Conservation (phyloP, 2,113 vertebrate genomes). For the Chaenogobius annularis region DNA sequence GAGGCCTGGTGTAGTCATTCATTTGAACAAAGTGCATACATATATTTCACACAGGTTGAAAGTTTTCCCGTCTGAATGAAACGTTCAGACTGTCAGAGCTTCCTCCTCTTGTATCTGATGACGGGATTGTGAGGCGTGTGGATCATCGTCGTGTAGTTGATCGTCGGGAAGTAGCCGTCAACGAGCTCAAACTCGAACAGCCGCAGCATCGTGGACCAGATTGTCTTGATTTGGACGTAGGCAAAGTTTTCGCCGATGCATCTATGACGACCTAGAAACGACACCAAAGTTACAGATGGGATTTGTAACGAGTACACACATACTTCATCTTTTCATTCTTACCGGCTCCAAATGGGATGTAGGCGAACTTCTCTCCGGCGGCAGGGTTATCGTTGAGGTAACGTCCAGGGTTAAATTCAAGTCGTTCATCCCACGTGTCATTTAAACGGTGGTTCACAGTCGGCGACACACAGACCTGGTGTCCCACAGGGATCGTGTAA, state of each 20-base stretch:
- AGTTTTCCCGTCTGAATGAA: background rate
- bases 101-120: slow-evolving; percentile 87
- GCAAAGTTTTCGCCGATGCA: slow-evolving; percentile 98
- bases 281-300: no score
- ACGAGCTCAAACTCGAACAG: slow-evolving; percentile 91
- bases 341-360: slow-evolving; percentile 95
- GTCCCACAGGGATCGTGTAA: slow-evolving; percentile 90
- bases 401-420: slow-evolving; percentile 88
- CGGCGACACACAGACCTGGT: slow-evolving; percentile 97
- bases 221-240: slow-evolving; percentile 97
- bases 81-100: slow-evolving; percentile 46
- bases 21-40: slow-evolving; percentile 23
- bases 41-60: background rate
- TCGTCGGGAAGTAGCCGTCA: slow-evolving; percentile 88
- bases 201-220: slow-evolving; percentile 95
- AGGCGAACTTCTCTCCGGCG: slow-evolving; percentile 89
- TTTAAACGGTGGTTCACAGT: slow-evolving; percentile 93
- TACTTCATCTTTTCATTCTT: background rate
- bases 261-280: slow-evolving; percentile 88
- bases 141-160: slow-evolving; percentile 98
- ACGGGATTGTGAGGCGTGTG: slow-evolving; percentile 92
- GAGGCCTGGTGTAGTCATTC: background rate
- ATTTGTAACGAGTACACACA: no score
- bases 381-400: slow-evolving; percentile 88
- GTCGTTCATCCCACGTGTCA: slow-evolving; percentile 83